Conservation (phyloP, 2,797 vertebrate genomes). For the Avahi laniger region DNA sequence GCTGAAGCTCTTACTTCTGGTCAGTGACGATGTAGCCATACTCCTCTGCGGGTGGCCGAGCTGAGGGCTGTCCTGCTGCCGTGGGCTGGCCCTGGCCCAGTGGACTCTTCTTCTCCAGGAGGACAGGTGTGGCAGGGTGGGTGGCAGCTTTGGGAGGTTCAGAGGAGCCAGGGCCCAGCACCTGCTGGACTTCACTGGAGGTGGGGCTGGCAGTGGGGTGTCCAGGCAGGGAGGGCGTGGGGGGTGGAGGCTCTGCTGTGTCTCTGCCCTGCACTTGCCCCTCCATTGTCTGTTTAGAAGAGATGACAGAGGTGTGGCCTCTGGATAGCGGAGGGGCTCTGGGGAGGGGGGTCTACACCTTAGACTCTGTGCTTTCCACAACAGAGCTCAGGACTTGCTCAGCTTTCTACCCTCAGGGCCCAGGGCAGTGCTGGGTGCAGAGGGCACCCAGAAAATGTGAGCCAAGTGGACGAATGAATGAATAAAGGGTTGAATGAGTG, state of each 20-base stretch:
- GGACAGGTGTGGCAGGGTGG: neutral
- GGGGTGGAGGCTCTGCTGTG: slow-evolving; percentile 59
- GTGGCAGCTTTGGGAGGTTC: neutral
- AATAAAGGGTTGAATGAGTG: neutral
- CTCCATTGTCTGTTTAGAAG: slow-evolving; percentile 80
- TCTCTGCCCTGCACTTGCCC: slow-evolving; percentile 80
- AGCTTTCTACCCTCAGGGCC: neutral
- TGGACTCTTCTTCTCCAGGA: slow-evolving; percentile 79
- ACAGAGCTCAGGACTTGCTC: neutral
- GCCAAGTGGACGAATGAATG: neutral
- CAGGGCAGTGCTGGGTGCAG: neutral
- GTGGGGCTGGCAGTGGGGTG: slow-evolving; percentile 57
- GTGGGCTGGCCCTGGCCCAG: slow-evolving; percentile 48
- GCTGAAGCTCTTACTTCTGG: slow-evolving; percentile 88
- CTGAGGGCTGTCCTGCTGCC: neutral
- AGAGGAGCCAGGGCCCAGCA: slow-evolving; percentile 1
- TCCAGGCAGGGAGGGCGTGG: slow-evolving; percentile 25
- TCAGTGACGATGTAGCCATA: slow-evolving; percentile 97
- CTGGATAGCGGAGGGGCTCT: neutral
- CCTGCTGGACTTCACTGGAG: slow-evolving; percentile 45
- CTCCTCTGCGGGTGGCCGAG: slow-evolving; percentile 84
- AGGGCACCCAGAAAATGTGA: neutral
- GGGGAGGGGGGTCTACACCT: too few species aligned
- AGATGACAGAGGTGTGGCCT: slow-evolving; percentile 1
- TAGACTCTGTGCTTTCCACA: neutral